Evolutionary conservation across 2,888 invertebrate species (phyloP), one percentile per base, ranked within the genome.

Genomic region (Diarsia mendica): DNA sequence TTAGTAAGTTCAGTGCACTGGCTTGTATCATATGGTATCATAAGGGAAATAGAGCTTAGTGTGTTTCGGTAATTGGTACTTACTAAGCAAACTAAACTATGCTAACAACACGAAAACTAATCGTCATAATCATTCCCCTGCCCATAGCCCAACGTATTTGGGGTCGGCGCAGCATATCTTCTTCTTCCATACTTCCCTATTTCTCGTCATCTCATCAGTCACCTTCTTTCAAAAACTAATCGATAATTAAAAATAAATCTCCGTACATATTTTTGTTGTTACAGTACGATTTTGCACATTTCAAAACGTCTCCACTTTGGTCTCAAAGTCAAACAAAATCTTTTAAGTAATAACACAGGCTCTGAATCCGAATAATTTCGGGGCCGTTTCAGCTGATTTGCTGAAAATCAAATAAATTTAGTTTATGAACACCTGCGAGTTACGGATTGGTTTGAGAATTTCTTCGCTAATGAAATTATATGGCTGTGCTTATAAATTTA

Each of bases 371-470:
- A 73, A 53, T 67, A 72, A 23, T 83, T 73, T 82, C 70, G 80
- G 72, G 83, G 60, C 67, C 84, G 72, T 75, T 78, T 81, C 28
- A 78, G 39, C 46, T 61, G 69, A 78, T 80, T 82, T 61, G 39
- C 68, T 76, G 53, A 64, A 84, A 73, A 75, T 72, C 79, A 79
- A 84, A 82, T 60, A 75, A 73, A 28, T 84, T 83, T 60, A 67
- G 58, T 80, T 84, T 75, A 75, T 70, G 76, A 85, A 85, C 75
- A 84, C 79, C 82, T 84, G 79, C 66, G 66, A 73, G 51, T 73
- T 72, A 75, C 55, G 39, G 48, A 85, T 76, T 79, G 65, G 61
- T 71, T 73, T 48, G 20, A 51, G 44, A 82, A 58, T 66, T 79
- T 75, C 78, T 69, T 64, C 48, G 51, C 75, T 79, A 76, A 76